phyloP scores from a whole-genome alignment of 2,113 vertebrate species.

The Aphelocoma coerulescens region DNA sequence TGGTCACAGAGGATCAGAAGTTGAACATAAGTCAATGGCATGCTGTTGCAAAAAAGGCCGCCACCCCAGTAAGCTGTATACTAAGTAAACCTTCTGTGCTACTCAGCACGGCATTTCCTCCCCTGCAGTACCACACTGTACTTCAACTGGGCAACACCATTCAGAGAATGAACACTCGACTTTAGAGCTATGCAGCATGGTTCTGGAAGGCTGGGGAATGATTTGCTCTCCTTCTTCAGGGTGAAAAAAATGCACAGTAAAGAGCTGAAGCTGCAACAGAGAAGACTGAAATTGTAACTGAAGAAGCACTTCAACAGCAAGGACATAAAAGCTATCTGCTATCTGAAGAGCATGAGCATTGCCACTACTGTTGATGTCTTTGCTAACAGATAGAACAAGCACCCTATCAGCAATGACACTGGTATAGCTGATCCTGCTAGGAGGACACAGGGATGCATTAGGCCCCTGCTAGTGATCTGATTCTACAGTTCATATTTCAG shows the following conservation, averaged over 20 bases:
- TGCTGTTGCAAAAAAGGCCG: background rate
- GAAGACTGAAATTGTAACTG: background rate
- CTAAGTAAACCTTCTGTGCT: background rate
- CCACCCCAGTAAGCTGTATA: fast-evolving
- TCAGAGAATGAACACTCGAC: background rate
- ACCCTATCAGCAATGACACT: background rate
- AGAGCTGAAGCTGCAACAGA: background rate
- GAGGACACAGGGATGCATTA: background rate
- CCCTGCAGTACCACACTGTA: background rate
- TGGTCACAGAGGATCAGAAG: background rate
- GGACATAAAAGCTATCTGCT: background rate
- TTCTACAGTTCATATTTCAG: background rate
- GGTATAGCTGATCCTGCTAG: background rate
- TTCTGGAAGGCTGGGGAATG: background rate
- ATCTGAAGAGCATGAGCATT: background rate
- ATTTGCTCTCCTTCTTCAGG: background rate
- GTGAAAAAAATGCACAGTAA: background rate
- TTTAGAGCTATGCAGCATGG: background rate
- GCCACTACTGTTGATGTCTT: background rate
- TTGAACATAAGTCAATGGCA: background rate
- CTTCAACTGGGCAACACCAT: background rate
- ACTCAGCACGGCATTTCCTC: background rate
- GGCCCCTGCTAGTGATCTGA: background rate
- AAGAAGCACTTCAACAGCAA: background rate
- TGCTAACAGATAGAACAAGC: background rate